Base-by-base conservation (phyloP, 2,113 vertebrate genomes). In the Corythornis vintsioides region DNA sequence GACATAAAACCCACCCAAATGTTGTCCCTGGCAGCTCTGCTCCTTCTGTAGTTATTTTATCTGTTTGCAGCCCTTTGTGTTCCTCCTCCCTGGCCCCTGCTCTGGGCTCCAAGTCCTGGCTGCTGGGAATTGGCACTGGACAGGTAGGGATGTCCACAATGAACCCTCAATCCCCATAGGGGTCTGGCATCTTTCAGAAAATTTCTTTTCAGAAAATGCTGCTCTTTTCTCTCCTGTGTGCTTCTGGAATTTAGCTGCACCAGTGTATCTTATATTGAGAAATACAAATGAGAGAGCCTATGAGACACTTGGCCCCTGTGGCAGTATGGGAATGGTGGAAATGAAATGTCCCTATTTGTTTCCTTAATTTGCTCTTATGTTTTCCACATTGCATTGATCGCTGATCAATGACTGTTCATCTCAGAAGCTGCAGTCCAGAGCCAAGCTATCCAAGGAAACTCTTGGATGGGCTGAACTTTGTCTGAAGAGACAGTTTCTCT, bases 231-330 rank as follows among this genome's bases (percentile, higher is more conserved):
- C 57, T 84, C 31, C 77, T 1, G 0, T 21, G 42, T 24, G 50
- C 40, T 71, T 74, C 77, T 71, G 88, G 65, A 70, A 93, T 90
- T 85, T 78, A 88, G 65, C 45, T 90, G 79, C 83, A 86, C 31
- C 61, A 55, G 70, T 40, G 21, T 20, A 81, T 69, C 6, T 38
- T 95, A 79, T 91, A 86, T 82, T 90, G 95, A 86, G 92, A 95
- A 94, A 90, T 55, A 19, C 53, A 88, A 88, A 61, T 56, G 86
- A 86, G 40, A 86, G 25, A 81, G 63, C 22, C 53, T 47, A 29
- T 66, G 63, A 74, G 83, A 83, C 76, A 88, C 66, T 50, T 35
- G 0, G 43, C 7, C 9, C 0, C 72, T 57, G 47, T 52, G 57
- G 61, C 38, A 81, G 66, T 77, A 80, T 93, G 90, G 73, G 86